A percentile compares a stretch with the other conserved stretches of the same genome.
Evolutionary conservation across 2,113 vertebrate genomes (phyloP).

Genomic region (Centropus unirufus): DNA sequence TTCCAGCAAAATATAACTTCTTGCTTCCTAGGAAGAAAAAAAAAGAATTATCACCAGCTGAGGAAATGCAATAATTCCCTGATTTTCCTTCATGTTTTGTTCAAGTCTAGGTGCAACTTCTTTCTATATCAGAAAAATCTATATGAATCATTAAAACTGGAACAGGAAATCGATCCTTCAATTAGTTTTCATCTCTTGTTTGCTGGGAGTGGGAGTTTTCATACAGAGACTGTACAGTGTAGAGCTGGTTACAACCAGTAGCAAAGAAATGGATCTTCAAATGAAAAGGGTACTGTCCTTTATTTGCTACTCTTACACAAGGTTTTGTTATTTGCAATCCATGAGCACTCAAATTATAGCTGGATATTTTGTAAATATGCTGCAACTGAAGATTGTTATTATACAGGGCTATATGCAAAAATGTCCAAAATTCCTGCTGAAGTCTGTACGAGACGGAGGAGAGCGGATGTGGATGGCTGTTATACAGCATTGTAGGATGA

Average conservation of each 20-base stretch:
- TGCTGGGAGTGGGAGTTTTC: not conserved
- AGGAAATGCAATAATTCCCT: conserved; percentile 24
- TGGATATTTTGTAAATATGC: not conserved
- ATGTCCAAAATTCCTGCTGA: not conserved
- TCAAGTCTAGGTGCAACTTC: not conserved
- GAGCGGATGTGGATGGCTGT: not conserved
- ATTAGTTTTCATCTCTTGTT: not conserved
- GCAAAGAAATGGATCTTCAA: not conserved
- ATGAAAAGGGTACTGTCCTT: not conserved
- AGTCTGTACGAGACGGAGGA: not conserved
- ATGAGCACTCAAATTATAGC: not conserved
- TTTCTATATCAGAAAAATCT: not conserved
- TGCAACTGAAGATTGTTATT: not conserved
- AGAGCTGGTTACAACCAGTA: not conserved
- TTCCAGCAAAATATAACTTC: conserved; percentile 47
- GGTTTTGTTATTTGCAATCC: not conserved
- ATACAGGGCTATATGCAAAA: not conserved
- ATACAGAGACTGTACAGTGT: not conserved
- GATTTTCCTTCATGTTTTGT: not conserved
- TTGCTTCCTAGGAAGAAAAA: not conserved
- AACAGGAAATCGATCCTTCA: not conserved
- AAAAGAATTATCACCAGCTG: not conserved
- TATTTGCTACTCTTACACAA: not conserved
- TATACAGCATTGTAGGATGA: not conserved
- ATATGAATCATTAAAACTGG: not conserved